A percentile compares a stretch with the other conserved stretches of the same genome.
phyloP scores from a whole-genome alignment of 1,140 invertebrate species.

The Himalopsyche phryganea region DNA sequence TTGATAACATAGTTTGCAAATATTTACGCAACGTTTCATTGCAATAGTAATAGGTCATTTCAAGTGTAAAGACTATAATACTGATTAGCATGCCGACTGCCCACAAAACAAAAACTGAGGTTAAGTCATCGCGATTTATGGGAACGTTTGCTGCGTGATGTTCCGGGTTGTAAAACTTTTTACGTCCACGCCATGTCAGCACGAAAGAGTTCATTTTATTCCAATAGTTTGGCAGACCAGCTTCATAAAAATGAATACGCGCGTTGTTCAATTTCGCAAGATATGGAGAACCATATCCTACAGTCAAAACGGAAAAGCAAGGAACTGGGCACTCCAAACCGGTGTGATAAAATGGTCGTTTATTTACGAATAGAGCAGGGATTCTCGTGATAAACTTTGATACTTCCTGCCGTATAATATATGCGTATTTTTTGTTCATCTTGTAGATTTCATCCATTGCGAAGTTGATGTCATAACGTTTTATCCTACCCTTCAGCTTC shows the following conservation, averaged over 20 bases:
- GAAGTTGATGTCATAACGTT: background rate
- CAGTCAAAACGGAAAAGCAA: slow-evolving; percentile 2
- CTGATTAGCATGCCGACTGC: too few relatives aligned
- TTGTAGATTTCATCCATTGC: slow-evolving; percentile 1
- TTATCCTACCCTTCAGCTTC: background rate
- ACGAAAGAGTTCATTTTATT: slow-evolving; percentile 1
- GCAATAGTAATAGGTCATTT: too few relatives aligned
- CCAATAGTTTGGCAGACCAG: slow-evolving; percentile 2
- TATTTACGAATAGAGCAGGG: background rate
- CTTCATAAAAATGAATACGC: background rate
- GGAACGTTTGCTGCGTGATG: too few relatives aligned
- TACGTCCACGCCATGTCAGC: background rate
- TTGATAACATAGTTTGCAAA: too few relatives aligned
- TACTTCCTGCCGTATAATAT: background rate
- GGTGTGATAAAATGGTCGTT: slow-evolving; percentile 1
- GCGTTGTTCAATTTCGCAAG: background rate
- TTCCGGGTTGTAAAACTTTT: too few relatives aligned
- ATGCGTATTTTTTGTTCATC: background rate
- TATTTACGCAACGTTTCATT: too few relatives aligned
- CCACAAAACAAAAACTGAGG: too few relatives aligned
- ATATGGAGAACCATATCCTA: slow-evolving; percentile 10
- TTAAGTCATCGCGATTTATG: too few relatives aligned
- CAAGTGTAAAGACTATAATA: too few relatives aligned
- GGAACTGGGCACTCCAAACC: slow-evolving; percentile 5
- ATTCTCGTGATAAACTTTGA: background rate